Evolutionary conservation across 2,888 invertebrate genomes (phyloP).

Genomic region (Lutraria lutraria): DNA sequence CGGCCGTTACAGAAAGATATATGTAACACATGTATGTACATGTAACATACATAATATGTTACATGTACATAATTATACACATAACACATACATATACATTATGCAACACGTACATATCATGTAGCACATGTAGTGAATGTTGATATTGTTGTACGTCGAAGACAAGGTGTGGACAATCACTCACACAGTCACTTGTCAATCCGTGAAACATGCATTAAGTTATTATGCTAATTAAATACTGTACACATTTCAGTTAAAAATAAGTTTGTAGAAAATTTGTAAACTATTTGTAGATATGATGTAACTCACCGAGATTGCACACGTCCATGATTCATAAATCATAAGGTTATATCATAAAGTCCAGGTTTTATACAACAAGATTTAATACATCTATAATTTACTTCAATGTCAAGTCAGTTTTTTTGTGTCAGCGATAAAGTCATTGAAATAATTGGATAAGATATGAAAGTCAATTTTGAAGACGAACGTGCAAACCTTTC

Average conservation of each 20-base stretch:
- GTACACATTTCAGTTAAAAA: not conserved
- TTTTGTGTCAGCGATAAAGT: not conserved
- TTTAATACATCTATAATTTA: not conserved
- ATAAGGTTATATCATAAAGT: not conserved
- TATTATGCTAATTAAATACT: not conserved
- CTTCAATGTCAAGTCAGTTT: not conserved
- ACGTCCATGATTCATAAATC: conserved; percentile 16
- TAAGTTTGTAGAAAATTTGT: not conserved
- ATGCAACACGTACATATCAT: too few species aligned
- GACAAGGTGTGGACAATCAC: too few species aligned
- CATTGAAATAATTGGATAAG: not conserved
- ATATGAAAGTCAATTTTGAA: not conserved
- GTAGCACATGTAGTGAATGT: too few species aligned
- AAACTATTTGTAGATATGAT: conserved; percentile 10
- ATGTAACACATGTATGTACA: too few species aligned
- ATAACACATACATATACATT: too few species aligned
- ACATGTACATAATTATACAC: too few species aligned
- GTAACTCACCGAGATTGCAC: not conserved
- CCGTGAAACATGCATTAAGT: not conserved
- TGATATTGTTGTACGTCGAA: too few species aligned
- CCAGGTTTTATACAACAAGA: not conserved
- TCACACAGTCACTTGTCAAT: too few species aligned
- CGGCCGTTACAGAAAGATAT: too few species aligned
- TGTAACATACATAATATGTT: too few species aligned
- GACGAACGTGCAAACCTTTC: not conserved